These are phyloP conservation scores for Aramus guarauna DNA, from an alignment of 2,113 vertebrate species.

Conservation along the genomic window DNA sequence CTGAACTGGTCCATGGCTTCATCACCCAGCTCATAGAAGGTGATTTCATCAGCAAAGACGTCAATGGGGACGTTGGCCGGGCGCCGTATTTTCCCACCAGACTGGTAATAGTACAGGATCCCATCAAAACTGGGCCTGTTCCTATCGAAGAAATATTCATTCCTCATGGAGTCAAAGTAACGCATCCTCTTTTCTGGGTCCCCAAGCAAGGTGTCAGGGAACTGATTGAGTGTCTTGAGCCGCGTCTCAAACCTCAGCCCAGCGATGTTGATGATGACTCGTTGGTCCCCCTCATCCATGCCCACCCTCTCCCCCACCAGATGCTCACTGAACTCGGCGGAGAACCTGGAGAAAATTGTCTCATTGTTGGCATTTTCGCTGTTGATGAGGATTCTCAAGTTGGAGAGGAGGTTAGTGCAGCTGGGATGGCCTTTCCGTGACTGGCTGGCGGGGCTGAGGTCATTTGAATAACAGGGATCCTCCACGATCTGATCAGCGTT, in stretches of 20 bases:
- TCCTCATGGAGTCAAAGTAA: constrained; percentile 98
- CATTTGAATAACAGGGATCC: constrained; percentile 77
- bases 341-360: constrained; percentile 81
- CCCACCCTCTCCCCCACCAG: constrained; percentile 78
- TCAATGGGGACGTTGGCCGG: constrained; percentile 93
- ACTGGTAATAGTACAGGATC: constrained; percentile 97
- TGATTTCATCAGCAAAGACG: constrained; percentile 91
- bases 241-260: constrained; percentile 93
- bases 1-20: constrained; percentile 95
- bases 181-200: constrained; percentile 88
- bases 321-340: constrained; percentile 81
- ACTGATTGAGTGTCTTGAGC: constrained; percentile 89
- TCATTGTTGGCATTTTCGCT: constrained; percentile 81
- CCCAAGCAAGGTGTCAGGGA: constrained; percentile 91
- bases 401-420: constrained; percentile 83
- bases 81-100: constrained; percentile 90
- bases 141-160: constrained; percentile 96
- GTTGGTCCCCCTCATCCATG: constrained; percentile 85
- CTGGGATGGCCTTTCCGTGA: constrained; percentile 69
- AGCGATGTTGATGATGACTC: constrained; percentile 94
- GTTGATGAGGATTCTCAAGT: constrained; percentile 82
- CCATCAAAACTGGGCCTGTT: constrained; percentile 97
- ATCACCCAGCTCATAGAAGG: constrained; percentile 89
- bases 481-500: constrained; percentile 81
- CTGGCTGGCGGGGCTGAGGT: constrained; percentile 57